These are phyloP conservation scores for Nephrocerus scutellatus DNA, from an alignment of 2,888 invertebrate species.

Conservation along the genomic window DNA sequence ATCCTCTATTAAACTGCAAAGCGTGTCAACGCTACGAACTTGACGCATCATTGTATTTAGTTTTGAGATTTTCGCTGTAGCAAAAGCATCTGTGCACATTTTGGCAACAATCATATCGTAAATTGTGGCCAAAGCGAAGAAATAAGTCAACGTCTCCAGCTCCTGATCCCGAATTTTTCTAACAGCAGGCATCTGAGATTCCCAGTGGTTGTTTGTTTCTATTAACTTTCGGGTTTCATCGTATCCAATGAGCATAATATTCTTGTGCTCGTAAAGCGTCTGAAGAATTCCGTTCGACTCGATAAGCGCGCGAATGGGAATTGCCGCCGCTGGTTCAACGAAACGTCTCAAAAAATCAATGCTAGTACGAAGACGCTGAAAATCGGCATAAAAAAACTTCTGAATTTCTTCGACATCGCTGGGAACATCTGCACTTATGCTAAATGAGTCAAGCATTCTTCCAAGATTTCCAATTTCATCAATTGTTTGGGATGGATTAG, in stretches of 20 bases:
- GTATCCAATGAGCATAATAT: slow-evolving; percentile 25
- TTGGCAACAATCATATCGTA: slow-evolving; percentile 34
- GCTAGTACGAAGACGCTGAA: slow-evolving; percentile 31
- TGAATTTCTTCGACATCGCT: slow-evolving; percentile 33
- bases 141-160: slow-evolving; percentile 36
- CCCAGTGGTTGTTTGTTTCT: slow-evolving; percentile 33
- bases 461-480: slow-evolving; percentile 32
- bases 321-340: slow-evolving; percentile 1
- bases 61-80: slow-evolving; percentile 28
- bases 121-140: slow-evolving; percentile 33
- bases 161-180: slow-evolving; percentile 32
- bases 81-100: slow-evolving; percentile 14
- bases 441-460: slow-evolving; percentile 28
- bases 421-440: slow-evolving; percentile 22
- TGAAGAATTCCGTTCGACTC: slow-evolving; percentile 20
- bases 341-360: slow-evolving; percentile 29
- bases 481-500: slow-evolving; percentile 27
- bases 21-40: slow-evolving; percentile 32
- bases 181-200: slow-evolving; percentile 28
- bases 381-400: slow-evolving; percentile 37
- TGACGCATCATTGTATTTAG: slow-evolving; percentile 36
- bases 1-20: slow-evolving; percentile 38
- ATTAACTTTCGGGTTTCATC: slow-evolving; percentile 33
- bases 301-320: slow-evolving; percentile 8
- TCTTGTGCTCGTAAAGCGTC: slow-evolving; percentile 18